A percentile compares a stretch with the other conserved stretches of the same genome.
Conservation (phyloP, 2,113 vertebrate genomes). For the Thinocorus orbignyianus region DNA sequence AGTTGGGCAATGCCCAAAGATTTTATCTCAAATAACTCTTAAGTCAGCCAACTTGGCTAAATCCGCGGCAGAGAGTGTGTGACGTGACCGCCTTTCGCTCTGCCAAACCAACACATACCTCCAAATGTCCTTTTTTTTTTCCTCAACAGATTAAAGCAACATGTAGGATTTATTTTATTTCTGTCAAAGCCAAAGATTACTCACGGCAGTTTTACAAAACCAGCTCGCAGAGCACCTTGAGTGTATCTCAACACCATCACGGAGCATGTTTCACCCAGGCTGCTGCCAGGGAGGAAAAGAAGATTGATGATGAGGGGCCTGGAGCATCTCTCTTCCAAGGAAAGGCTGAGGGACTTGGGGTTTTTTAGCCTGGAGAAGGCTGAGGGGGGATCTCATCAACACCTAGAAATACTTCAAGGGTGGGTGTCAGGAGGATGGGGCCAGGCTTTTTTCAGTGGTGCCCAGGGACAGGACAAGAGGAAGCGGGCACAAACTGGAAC, state of each 20-base stretch:
- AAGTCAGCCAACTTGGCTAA: background rate
- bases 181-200: constrained; percentile 25
- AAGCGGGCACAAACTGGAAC: too few species aligned
- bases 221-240: accelerated
- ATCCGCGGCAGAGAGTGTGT: background rate
- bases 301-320: too few species aligned
- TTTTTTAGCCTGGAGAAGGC: too few species aligned
- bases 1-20: constrained; percentile 47
- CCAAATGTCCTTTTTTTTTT: background rate
- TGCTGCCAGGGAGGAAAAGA: background rate
- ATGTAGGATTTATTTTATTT: background rate
- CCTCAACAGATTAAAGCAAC: background rate
- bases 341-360: too few species aligned
- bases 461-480: too few species aligned
- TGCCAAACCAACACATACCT: background rate
- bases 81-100: background rate
- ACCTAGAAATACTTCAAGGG: too few species aligned
- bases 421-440: too few species aligned
- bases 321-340: too few species aligned
- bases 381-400: too few species aligned
- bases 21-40: background rate
- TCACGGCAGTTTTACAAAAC: background rate
- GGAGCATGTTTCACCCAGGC: background rate
- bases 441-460: too few species aligned
- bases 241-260: accelerated